Percentiles rank a stretch among this genome's conserved stretches.
Evolutionary conservation across 2,113 vertebrate species (phyloP).

Genomic region (Vulpes lagopus): DNA sequence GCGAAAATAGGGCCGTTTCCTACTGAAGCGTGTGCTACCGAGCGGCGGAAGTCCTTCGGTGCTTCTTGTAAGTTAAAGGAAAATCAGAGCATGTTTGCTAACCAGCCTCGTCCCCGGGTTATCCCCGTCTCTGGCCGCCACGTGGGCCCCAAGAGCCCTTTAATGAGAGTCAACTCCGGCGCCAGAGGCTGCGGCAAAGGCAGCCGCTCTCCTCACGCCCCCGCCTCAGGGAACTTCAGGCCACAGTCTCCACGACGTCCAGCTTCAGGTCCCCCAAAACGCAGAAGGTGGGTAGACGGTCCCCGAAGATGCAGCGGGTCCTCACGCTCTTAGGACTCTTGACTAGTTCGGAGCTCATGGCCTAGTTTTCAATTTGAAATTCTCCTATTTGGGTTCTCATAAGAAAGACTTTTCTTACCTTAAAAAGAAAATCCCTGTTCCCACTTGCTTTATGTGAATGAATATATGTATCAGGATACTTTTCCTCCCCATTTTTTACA

Average conservation of each 20-base stretch:
- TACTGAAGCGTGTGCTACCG: background rate
- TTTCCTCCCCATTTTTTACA: background rate
- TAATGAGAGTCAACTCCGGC: background rate
- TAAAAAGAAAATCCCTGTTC: background rate
- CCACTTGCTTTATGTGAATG: background rate
- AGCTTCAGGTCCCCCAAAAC: background rate
- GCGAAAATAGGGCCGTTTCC: background rate
- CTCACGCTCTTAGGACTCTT: background rate
- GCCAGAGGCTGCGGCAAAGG: no score
- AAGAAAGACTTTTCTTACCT: background rate
- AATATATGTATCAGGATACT: background rate
- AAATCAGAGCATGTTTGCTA: background rate
- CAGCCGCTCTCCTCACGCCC: background rate
- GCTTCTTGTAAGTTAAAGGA: background rate
- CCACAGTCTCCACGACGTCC: rapidly evolving
- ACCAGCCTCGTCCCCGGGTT: background rate
- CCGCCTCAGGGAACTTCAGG: rapidly evolving
- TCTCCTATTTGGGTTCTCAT: background rate
- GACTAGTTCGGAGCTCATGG: background rate
- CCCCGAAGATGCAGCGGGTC: rapidly evolving
- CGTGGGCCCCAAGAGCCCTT: rapidly evolving
- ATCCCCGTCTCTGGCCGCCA: no score
- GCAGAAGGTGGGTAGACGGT: background rate
- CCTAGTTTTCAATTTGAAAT: background rate
- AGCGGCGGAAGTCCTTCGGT: background rate